Evolutionary conservation across 2,888 invertebrate genomes (phyloP).

Genomic region (Lithophane leautieri): DNA sequence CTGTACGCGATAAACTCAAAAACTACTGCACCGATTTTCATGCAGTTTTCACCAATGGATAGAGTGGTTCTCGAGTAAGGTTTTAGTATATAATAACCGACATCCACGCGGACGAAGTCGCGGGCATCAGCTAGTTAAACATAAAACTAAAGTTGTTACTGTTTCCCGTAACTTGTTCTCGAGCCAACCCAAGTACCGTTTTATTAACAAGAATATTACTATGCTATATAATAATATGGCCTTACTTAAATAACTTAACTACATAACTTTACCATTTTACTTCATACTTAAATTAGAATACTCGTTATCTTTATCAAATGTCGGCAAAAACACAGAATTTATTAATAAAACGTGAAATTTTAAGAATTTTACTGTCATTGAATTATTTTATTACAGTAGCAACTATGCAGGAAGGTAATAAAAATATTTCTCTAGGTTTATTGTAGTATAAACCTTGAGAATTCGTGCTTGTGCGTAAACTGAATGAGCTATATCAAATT

Average conservation of each 20-base stretch:
- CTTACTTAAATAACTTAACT: conserved; percentile 23
- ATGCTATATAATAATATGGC: neutral
- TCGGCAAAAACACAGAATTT: conserved; percentile 9
- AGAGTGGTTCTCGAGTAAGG: too few relatives aligned
- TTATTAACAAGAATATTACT: conserved; percentile 22
- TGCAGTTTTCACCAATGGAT: too few relatives aligned
- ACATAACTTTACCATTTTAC: conserved; percentile 8
- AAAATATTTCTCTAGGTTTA: conserved; percentile 42
- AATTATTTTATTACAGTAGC: conserved; percentile 36
- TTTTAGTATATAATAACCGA: too few relatives aligned
- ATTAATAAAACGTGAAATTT: conserved; percentile 38
- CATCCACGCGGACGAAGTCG: too few relatives aligned
- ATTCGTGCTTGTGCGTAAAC: conserved; percentile 6
- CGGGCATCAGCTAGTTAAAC: too few relatives aligned
- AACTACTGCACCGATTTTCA: too few relatives aligned
- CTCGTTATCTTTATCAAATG: conserved; percentile 21
- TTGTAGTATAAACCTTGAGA: conserved; percentile 27
- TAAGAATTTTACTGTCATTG: conserved; percentile 37
- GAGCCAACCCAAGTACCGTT: conserved; percentile 39
- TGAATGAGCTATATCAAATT: conserved; percentile 21
- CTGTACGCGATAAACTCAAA: too few relatives aligned
- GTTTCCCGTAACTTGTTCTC: conserved; percentile 38
- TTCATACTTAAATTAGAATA: conserved; percentile 20
- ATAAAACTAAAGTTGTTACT: conserved; percentile 29
- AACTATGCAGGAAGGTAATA: conserved; percentile 41